Percentiles rank a stretch among this genome's conserved stretches.
phyloP scores from a whole-genome alignment of 1,140 invertebrate genomes.

The Meloidogyne exigua region DNA sequence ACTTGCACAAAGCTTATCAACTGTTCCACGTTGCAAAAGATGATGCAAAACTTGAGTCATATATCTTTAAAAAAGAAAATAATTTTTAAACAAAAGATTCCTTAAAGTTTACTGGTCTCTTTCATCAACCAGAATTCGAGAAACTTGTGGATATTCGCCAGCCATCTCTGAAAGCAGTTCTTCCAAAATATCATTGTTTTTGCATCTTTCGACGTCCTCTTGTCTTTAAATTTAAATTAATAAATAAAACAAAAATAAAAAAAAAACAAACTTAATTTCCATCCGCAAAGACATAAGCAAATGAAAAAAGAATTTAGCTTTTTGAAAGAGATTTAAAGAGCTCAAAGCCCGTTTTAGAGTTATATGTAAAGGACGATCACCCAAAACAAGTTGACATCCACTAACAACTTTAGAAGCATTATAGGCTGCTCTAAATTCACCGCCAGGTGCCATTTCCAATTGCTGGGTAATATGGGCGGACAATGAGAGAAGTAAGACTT shows the following conservation, averaged over 20 bases:
- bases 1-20: constrained; percentile 51
- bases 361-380: constrained; percentile 61
- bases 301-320: constrained; percentile 54
- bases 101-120: constrained; percentile 70
- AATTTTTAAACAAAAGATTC: background rate
- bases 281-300: constrained; percentile 44
- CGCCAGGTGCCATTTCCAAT: constrained; percentile 46
- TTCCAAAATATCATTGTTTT: constrained; percentile 80
- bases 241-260: background rate
- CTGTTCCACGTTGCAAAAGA: constrained; percentile 42
- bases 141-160: constrained; percentile 83
- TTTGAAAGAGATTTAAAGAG: constrained; percentile 54
- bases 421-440: constrained; percentile 86
- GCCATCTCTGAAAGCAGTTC: constrained; percentile 85
- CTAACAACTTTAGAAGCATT: constrained; percentile 70
- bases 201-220: constrained; percentile 55
- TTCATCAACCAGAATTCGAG: constrained; percentile 87
- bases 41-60: constrained; percentile 50
- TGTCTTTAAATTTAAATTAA: constrained; percentile 35
- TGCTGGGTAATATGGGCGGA: constrained; percentile 87
- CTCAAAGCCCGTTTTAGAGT: constrained; percentile 57
- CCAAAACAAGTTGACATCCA: constrained; percentile 55
- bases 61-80: constrained; percentile 15
- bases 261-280: constrained; percentile 50
- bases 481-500: constrained; percentile 83